A percentile compares a stretch with the other conserved stretches of the same genome.
phyloP scores from a whole-genome alignment of 2,797 vertebrate species.

The Borostomias antarcticus region DNA sequence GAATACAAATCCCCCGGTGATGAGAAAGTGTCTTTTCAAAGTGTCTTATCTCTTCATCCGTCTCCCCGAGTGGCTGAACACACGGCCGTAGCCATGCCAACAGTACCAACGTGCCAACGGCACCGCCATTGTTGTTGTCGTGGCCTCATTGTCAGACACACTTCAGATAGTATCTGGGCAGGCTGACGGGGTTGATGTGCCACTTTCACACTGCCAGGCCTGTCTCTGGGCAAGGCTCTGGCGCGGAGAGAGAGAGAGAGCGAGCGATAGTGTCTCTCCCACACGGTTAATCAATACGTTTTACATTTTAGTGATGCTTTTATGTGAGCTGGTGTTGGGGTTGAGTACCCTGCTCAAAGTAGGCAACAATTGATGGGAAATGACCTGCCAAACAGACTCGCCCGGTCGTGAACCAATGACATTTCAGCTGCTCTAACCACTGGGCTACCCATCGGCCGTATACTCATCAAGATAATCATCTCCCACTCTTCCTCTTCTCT shows the following conservation, averaged over 20 bases:
- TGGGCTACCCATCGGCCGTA: too few relatives aligned
- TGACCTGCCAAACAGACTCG: too few relatives aligned
- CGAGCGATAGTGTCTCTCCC: conserved; percentile 34
- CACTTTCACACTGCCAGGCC: conserved; percentile 7
- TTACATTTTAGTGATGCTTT: too few relatives aligned
- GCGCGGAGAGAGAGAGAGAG: not conserved
- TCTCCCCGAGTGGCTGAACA: conserved; percentile 4
- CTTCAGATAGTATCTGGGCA: conserved; percentile 9
- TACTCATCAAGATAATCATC: conserved; percentile 62
- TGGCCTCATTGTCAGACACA: conserved; percentile 11
- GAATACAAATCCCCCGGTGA: conserved; percentile 29
- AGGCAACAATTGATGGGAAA: too few relatives aligned
- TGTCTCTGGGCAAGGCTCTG: not conserved
- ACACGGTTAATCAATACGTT: conserved; percentile 64
- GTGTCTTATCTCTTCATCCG: conserved; percentile 10
- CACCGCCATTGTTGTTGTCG: not conserved
- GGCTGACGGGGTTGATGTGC: not conserved
- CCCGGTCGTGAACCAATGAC: too few relatives aligned
- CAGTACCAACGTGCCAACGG: not conserved
- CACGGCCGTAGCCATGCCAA: not conserved
- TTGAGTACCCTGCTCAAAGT: too few relatives aligned
- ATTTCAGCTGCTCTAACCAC: too few relatives aligned
- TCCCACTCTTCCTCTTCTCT: not conserved
- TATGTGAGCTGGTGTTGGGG: too few relatives aligned
- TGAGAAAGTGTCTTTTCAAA: conserved; percentile 23